phyloP scores from a whole-genome alignment of 1,140 invertebrate species.

The Rhizoglyphus robini region DNA sequence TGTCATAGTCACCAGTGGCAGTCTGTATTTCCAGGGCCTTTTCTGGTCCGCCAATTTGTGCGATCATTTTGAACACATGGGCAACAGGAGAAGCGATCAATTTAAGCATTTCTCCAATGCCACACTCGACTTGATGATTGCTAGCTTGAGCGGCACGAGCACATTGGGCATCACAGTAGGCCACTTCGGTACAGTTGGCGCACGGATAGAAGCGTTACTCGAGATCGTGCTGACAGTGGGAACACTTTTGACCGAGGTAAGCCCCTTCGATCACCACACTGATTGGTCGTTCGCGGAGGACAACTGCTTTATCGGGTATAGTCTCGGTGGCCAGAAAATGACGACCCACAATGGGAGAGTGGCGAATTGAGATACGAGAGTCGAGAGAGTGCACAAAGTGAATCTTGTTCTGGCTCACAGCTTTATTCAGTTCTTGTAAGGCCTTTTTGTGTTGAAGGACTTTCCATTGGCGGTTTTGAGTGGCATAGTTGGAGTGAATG shows the following conservation, averaged over 20 bases:
- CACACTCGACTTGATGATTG: slow-evolving; percentile 8
- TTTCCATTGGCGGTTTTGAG: too few species aligned
- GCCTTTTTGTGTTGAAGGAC: too few species aligned
- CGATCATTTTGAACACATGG: neutral
- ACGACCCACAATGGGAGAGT: neutral
- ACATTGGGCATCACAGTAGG: too few species aligned
- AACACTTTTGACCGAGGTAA: neutral
- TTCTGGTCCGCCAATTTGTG: neutral
- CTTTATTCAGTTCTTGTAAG: too few species aligned
- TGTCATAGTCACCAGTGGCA: too few species aligned
- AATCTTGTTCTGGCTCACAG: too few species aligned
- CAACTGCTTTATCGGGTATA: neutral
- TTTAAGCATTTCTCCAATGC: neutral
- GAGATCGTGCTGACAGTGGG: neutral
- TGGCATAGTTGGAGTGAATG: too few species aligned
- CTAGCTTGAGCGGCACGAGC: neutral
- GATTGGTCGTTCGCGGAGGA: neutral
- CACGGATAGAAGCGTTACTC: neutral
- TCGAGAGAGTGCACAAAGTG: too few species aligned
- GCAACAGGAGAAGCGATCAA: neutral
- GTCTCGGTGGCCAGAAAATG: neutral
- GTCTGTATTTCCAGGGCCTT: too few species aligned
- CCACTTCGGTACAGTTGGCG: too few species aligned
- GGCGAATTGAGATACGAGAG: neutral
- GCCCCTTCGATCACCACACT: too few species aligned